These are phyloP conservation scores for Cynaeus angustus DNA, from an alignment of 2,888 invertebrate species.

Conservation along the genomic window DNA sequence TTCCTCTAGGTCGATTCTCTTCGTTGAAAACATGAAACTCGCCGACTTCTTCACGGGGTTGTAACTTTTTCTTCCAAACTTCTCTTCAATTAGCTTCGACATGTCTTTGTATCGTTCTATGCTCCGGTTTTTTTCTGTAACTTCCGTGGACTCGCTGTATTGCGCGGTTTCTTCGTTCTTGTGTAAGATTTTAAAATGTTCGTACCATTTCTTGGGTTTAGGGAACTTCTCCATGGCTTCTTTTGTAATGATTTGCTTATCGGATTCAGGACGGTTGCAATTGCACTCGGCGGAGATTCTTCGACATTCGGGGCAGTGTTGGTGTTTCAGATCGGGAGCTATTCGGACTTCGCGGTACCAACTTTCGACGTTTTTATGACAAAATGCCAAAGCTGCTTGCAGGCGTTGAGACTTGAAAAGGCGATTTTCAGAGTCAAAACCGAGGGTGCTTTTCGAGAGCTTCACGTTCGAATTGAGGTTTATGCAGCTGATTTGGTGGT, in stretches of 20 bases:
- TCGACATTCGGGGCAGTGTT: slow-evolving; percentile 49
- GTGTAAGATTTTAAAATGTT: slow-evolving; percentile 75
- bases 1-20: slow-evolving; percentile 64
- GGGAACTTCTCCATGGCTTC: slow-evolving; percentile 69
- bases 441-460: slow-evolving; percentile 76
- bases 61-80: slow-evolving; percentile 73
- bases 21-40: slow-evolving; percentile 68
- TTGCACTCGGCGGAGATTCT: slow-evolving; percentile 39
- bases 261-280: slow-evolving; percentile 31
- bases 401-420: slow-evolving; percentile 79
- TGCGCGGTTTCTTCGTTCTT: slow-evolving; percentile 70
- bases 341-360: slow-evolving; percentile 77
- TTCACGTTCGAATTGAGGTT: slow-evolving; percentile 75
- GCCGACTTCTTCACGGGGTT: slow-evolving; percentile 69
- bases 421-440: slow-evolving; percentile 77
- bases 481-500: slow-evolving; percentile 74
- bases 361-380: slow-evolving; percentile 78
- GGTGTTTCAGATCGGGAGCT: slow-evolving; percentile 61
- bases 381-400: slow-evolving; percentile 79
- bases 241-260: slow-evolving; percentile 64
- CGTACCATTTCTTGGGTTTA: slow-evolving; percentile 81
- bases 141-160: slow-evolving; percentile 73
- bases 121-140: slow-evolving; percentile 79
- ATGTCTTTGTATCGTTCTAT: slow-evolving; percentile 83
- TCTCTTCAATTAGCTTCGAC: slow-evolving; percentile 81